Percentiles rank a stretch among this genome's conserved stretches.
phyloP scores from a whole-genome alignment of 2,888 invertebrate species.

The Zygaena filipendulae region DNA sequence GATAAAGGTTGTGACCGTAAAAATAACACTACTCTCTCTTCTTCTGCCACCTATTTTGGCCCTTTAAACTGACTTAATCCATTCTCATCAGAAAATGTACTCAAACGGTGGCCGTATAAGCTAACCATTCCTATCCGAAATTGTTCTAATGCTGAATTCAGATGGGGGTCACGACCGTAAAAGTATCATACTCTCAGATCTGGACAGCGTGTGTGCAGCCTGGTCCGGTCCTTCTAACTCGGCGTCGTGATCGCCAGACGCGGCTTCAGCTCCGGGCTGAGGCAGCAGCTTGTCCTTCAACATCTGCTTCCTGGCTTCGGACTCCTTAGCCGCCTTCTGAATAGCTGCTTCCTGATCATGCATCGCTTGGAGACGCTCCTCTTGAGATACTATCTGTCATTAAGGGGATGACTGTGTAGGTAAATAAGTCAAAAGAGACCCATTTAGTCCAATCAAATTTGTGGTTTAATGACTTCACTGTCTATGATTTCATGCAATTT shows the following conservation, averaged over 20 bases:
- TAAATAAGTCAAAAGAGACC: not conserved
- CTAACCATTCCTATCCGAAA: no score
- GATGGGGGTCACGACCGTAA: no score
- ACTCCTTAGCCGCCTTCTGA: slow-evolving; percentile 63
- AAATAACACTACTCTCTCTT: no score
- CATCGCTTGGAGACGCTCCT: slow-evolving; percentile 39
- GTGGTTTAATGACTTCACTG: no score
- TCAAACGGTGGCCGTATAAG: no score
- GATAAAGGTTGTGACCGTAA: no score
- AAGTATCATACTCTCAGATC: slow-evolving; percentile 49
- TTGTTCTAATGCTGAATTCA: no score
- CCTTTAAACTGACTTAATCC: no score
- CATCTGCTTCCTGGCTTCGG: slow-evolving; percentile 63
- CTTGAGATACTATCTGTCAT: slow-evolving; percentile 40
- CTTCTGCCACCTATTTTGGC: no score
- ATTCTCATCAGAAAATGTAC: no score
- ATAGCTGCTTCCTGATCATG: slow-evolving; percentile 66
- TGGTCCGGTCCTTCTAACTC: slow-evolving; percentile 66
- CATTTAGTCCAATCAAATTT: slow-evolving; percentile 1
- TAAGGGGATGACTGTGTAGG: not conserved
- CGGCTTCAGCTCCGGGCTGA: slow-evolving; percentile 46
- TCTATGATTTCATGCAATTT: no score
- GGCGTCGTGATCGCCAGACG: slow-evolving; percentile 42
- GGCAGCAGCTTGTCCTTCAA: slow-evolving; percentile 49
- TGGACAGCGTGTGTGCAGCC: slow-evolving; percentile 43